These are phyloP conservation scores for Ectemnius lituratus DNA, from an alignment of 2,888 invertebrate species.

Conservation along the genomic window DNA sequence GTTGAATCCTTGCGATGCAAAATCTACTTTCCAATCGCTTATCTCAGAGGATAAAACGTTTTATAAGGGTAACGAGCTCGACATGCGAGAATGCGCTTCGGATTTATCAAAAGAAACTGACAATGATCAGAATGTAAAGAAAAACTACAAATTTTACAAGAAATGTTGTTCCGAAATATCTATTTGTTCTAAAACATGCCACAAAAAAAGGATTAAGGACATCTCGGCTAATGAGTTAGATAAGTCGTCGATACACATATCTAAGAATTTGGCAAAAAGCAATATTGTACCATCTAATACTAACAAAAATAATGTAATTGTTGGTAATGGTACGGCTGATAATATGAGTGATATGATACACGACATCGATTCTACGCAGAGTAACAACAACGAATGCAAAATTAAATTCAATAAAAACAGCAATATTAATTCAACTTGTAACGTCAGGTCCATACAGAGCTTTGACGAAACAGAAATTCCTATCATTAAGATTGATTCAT, in stretches of 20 bases:
- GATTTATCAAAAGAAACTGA: not conserved
- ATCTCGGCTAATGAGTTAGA: not conserved
- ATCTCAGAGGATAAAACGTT: not conserved
- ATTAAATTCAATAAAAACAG: not conserved
- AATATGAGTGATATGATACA: too few species aligned
- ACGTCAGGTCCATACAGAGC: not conserved
- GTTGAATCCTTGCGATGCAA: not conserved
- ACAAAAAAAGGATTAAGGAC: not conserved
- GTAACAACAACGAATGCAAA: not conserved
- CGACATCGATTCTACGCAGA: not conserved
- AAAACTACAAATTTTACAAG: not conserved
- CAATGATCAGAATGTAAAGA: not conserved
- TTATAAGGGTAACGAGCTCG: not conserved
- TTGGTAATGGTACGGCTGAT: too few species aligned
- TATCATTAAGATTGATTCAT: slow-evolving; percentile 73
- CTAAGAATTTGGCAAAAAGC: not conserved
- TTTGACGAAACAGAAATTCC: slow-evolving; percentile 47
- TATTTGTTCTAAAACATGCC: too few species aligned
- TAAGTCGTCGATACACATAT: not conserved
- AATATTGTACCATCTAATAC: too few species aligned
- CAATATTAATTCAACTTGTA: not conserved
- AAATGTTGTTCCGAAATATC: too few species aligned
- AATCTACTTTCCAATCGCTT: not conserved
- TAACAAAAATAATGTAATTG: too few species aligned
- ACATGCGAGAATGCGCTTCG: too few species aligned